These are phyloP conservation scores for Cladorhizidae sp. DNA, from an alignment of 37 sponge, comb jelly and placozoan species.

Conservation along the genomic window DNA sequence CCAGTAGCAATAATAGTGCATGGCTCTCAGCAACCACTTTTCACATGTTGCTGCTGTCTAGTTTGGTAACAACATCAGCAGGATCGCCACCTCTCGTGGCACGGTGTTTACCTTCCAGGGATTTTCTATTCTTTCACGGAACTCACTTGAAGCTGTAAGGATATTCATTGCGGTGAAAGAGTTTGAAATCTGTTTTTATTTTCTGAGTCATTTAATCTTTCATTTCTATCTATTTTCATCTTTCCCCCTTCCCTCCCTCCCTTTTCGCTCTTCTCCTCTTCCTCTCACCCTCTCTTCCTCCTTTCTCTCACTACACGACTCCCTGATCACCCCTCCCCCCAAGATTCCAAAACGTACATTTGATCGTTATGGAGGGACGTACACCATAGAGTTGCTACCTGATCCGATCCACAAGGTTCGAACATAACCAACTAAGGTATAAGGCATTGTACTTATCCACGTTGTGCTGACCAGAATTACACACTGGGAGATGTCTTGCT, in stretches of 20 bases:
- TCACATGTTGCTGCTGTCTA: background rate
- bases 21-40: background rate
- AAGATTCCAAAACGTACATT: conserved; percentile 8
- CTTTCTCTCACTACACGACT: background rate
- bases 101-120: conserved; percentile 1
- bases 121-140: conserved; percentile 6
- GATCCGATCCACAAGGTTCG: conserved; percentile 1
- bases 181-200: background rate
- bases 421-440: background rate
- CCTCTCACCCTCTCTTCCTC: background rate
- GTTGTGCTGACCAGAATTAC: conserved; percentile 15
- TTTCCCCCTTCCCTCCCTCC: background rate
- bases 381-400: background rate
- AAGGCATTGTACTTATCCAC: background rate
- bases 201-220: background rate
- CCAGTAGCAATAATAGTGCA: background rate
- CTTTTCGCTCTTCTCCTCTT: background rate
- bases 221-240: background rate
- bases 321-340: background rate
- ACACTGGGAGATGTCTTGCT: conserved; percentile 29
- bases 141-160: conserved; percentile 6
- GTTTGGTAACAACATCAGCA: background rate
- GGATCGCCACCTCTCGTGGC: background rate
- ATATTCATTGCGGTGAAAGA: background rate
- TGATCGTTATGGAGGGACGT: conserved; percentile 4